Conservation (phyloP, 2,797 vertebrate species). For the Hypotaenidia philippensis region DNA sequence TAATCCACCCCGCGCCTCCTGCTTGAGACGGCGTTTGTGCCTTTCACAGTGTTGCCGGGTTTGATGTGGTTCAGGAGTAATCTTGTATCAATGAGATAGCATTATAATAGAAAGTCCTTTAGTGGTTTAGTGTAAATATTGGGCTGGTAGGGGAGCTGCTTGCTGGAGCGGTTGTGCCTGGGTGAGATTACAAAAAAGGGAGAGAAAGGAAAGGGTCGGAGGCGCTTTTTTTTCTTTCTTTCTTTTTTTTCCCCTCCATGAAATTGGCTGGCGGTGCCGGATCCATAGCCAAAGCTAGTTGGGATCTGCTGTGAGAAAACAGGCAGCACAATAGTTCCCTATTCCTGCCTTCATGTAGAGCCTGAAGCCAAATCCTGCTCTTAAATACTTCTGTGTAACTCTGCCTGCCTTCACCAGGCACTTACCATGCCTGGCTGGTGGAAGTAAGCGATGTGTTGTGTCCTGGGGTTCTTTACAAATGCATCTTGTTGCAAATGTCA, state of each 20-base stretch:
- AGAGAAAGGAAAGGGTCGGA: constrained; percentile 75
- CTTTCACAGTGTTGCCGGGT: constrained; percentile 55
- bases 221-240: constrained; percentile 15
- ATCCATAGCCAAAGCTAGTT: constrained; percentile 65
- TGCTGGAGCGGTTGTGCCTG: constrained; percentile 69
- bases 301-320: constrained; percentile 69
- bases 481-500: background rate
- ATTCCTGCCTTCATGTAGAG: constrained; percentile 18
- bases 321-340: constrained; percentile 58
- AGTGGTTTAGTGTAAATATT: constrained; percentile 75
- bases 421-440: constrained; percentile 21
- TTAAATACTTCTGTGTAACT: constrained; percentile 50
- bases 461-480: background rate
- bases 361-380: constrained; percentile 58
- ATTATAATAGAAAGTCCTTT: constrained; percentile 76
- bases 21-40: constrained; percentile 58
- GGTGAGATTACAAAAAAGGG: constrained; percentile 69
- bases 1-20: constrained; percentile 69
- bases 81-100: constrained; percentile 74
- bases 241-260: background rate
- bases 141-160: constrained; percentile 71
- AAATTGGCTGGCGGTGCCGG: constrained; percentile 61
- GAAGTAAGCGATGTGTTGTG: background rate
- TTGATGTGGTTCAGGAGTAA: constrained; percentile 74
- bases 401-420: constrained; percentile 45